phyloP scores from a whole-genome alignment of 2,113 vertebrate species.

The Alosa alosa region DNA sequence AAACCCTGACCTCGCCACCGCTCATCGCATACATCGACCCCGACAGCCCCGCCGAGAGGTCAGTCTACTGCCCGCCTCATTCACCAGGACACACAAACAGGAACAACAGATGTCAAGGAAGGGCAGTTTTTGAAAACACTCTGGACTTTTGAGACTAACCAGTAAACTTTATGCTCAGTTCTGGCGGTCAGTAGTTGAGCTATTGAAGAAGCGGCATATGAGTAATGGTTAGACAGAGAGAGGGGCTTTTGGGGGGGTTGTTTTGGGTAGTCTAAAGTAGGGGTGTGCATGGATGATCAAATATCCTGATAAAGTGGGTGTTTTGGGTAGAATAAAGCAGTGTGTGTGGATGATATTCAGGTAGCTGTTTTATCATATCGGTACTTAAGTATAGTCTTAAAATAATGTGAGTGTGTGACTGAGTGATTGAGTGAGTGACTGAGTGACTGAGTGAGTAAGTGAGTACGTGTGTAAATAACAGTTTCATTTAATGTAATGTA shows the following conservation, averaged over 20 bases:
- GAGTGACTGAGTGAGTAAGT: background rate
- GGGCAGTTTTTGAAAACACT: background rate
- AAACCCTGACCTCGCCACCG: slow-evolving; percentile 94
- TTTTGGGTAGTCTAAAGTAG: too few species aligned
- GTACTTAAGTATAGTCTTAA: too few species aligned
- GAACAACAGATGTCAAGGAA: background rate
- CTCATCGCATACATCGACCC: slow-evolving; percentile 96
- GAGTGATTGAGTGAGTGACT: too few species aligned
- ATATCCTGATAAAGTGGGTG: too few species aligned
- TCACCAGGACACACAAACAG: background rate
- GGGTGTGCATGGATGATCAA: too few species aligned
- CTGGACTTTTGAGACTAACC: too few species aligned
- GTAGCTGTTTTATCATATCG: too few species aligned
- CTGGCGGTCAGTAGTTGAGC: background rate
- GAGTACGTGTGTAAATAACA: background rate
- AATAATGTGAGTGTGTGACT: too few species aligned
- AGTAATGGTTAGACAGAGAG: background rate
- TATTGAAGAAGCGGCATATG: background rate
- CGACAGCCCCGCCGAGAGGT: slow-evolving; percentile 96
- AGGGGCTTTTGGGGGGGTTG: too few species aligned
- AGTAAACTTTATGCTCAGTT: background rate
- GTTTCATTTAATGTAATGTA: background rate
- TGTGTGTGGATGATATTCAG: too few species aligned
- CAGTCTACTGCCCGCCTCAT: slow-evolving; percentile 30
- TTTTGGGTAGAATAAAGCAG: too few species aligned